A percentile compares a stretch with the other conserved stretches of the same genome.
These are phyloP conservation scores for Campylorhamphus procurvoides DNA, from an alignment of 2,113 vertebrate species.

Conservation along the genomic window DNA sequence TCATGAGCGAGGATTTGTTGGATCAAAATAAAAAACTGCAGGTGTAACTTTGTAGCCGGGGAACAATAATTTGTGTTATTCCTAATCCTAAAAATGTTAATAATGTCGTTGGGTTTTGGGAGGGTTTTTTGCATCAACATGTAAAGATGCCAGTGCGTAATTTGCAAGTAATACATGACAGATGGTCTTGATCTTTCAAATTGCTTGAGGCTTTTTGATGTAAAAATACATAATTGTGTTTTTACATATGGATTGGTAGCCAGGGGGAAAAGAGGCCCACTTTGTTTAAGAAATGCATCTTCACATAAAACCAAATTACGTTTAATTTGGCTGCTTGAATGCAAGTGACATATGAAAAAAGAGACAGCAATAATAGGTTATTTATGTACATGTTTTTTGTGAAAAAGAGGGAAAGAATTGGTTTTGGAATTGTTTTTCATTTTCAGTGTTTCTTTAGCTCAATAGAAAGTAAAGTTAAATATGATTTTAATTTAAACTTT, in stretches of 20 bases:
- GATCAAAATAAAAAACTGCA: neutral
- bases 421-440: neutral
- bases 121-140: neutral
- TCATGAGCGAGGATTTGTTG: neutral
- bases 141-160: neutral
- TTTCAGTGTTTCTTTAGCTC: neutral
- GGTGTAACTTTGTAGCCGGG: neutral
- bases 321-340: neutral
- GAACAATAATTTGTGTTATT: neutral
- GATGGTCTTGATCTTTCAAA: neutral
- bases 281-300: neutral
- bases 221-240: neutral
- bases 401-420: neutral
- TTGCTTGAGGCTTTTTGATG: neutral
- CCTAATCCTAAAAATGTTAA: neutral
- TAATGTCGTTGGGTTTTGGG: neutral
- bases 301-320: neutral
- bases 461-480: neutral
- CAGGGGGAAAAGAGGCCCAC: neutral
- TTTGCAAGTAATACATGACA: constrained; percentile 1
- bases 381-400: neutral
- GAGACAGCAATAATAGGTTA: neutral
- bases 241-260: neutral
- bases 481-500: neutral
- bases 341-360: neutral